phyloP scores from a whole-genome alignment of 2,888 invertebrate genomes.

The Lysandra bellargus region DNA sequence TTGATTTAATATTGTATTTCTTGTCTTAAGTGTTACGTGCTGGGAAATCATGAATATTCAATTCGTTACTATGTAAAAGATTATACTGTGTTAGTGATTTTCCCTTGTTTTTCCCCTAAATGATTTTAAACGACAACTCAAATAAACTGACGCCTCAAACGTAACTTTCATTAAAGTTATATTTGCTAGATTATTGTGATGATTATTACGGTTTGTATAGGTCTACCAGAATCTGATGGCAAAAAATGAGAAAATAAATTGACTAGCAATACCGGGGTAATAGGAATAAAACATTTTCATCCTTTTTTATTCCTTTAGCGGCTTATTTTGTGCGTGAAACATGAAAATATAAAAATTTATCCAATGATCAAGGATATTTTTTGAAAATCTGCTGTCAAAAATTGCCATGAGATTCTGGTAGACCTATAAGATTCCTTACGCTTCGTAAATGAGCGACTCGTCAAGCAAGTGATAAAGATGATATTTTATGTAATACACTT shows the following conservation, averaged over 20 bases:
- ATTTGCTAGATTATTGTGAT: background rate
- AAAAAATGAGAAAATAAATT: too few relatives aligned
- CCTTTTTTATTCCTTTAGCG: too few relatives aligned
- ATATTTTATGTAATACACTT: slow-evolving; percentile 9
- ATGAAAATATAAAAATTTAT: too few relatives aligned
- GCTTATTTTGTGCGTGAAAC: too few relatives aligned
- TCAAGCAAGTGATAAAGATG: background rate
- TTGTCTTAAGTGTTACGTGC: background rate
- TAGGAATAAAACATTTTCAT: too few relatives aligned
- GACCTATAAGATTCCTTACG: background rate
- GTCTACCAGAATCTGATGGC: too few relatives aligned
- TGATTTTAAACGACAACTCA: too few relatives aligned
- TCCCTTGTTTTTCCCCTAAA: background rate
- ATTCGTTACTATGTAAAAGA: background rate
- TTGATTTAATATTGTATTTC: background rate
- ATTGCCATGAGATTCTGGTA: too few relatives aligned
- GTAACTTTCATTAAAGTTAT: too few relatives aligned
- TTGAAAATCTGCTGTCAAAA: too few relatives aligned
- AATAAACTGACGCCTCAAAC: background rate
- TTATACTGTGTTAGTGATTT: background rate
- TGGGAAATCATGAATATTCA: slow-evolving; percentile 1
- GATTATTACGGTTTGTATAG: background rate
- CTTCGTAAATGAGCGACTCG: background rate
- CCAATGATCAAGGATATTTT: too few relatives aligned
- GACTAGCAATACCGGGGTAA: too few relatives aligned